Conservation (phyloP, 2,797 vertebrate species). For the Acanthopagrus latus region DNA sequence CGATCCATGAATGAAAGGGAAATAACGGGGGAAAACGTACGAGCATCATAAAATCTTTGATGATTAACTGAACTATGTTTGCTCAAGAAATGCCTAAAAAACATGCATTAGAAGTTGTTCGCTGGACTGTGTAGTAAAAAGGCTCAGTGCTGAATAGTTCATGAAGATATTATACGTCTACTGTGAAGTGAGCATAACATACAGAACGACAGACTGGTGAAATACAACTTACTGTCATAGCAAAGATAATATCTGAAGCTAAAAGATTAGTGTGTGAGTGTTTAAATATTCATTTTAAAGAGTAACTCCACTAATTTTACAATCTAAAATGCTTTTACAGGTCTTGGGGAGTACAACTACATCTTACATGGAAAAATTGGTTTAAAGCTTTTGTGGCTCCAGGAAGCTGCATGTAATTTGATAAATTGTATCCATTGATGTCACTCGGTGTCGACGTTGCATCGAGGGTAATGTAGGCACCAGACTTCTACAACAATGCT, state of each 20-base stretch:
- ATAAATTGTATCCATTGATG: too few relatives aligned
- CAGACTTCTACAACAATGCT: too few relatives aligned
- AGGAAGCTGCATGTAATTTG: too few relatives aligned
- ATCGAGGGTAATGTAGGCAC: too few relatives aligned
- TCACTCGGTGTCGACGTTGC: too few relatives aligned
- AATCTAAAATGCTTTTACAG: too few relatives aligned
- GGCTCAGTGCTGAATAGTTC: background rate
- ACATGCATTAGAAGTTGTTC: background rate
- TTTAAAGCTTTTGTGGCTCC: too few relatives aligned
- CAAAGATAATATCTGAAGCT: background rate
- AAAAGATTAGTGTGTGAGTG: background rate
- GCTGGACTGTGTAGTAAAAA: too few relatives aligned
- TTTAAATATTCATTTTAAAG: background rate
- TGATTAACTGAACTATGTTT: conserved; percentile 36
- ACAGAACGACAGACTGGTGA: background rate
- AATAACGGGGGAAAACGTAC: conserved; percentile 5
- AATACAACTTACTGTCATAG: background rate
- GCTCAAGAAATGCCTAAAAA: conserved; percentile 13
- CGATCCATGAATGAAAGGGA: conserved; percentile 30
- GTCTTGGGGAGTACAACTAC: too few relatives aligned
- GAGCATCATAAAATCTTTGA: background rate
- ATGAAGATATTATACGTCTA: background rate
- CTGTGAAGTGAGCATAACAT: background rate
- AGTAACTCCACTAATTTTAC: too few relatives aligned
- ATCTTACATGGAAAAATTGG: too few relatives aligned